Conservation (phyloP, 2,888 invertebrate species). For the Cantharis lateralis region DNA sequence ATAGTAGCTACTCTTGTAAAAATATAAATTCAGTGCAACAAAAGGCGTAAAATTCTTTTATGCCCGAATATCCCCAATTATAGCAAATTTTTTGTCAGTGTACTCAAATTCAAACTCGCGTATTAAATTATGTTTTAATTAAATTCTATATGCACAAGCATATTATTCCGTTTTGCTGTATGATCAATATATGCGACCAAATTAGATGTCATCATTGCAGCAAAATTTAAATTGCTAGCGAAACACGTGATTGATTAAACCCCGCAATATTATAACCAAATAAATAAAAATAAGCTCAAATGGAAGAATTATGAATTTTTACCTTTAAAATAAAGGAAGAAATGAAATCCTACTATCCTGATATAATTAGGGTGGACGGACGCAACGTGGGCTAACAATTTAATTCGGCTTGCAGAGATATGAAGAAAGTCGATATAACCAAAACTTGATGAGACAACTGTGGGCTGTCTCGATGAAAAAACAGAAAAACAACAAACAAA, state of each 20-base stretch:
- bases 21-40: background rate
- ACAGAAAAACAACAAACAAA: background rate
- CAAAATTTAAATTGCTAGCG: conserved; percentile 42
- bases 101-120: conserved; percentile 42
- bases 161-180: conserved; percentile 33
- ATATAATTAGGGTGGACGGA: background rate
- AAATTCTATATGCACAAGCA: conserved; percentile 41
- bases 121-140: conserved; percentile 51
- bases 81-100: conserved; percentile 4
- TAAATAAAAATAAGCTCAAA: background rate
- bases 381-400: background rate
- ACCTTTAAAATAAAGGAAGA: background rate
- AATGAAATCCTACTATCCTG: background rate
- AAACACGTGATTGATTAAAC: conserved; percentile 24
- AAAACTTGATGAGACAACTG: background rate
- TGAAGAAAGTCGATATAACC: background rate
- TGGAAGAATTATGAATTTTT: background rate
- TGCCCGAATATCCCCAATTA: background rate
- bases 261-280: conserved; percentile 32
- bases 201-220: conserved; percentile 49
- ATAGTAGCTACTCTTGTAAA: background rate
- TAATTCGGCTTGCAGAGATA: background rate
- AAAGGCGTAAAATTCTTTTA: background rate
- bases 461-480: background rate
- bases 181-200: conserved; percentile 47